Base-by-base conservation (phyloP, 2,888 invertebrate species). In the Macrosoma leucophasiata region DNA sequence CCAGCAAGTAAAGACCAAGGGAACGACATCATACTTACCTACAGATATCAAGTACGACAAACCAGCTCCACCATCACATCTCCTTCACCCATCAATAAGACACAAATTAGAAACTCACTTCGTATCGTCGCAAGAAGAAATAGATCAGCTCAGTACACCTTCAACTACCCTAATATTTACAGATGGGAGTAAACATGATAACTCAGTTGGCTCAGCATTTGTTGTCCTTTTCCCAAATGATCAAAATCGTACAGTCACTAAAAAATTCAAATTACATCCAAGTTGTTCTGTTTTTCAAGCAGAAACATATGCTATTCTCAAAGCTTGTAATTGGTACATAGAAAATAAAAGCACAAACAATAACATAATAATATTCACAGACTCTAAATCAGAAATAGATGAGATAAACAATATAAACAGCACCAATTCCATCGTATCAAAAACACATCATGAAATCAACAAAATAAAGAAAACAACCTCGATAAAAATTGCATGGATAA, bases 111-210 rank as follows among this genome's bases (percentile, higher is more conserved):
- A 12, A 3, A 18, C 10, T 18, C 2, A 9, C 2, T 8, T 2
- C 1, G 22, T 22, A 2, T 12, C 12, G 8, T 22, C 29, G 2
- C 29, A 15, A 12, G 22, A 10, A 1, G 23, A 31, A 15, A 30
- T 23, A 1, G 3, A 22, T 8, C 8, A 15, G 5, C n/a, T 21
- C 1, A 24, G 14, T 3, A 5, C 8, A 3, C n/a, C 3, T 1
- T 9, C 4, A 3, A 8, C 2, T 3, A 9, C 13, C 4, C 15
- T 10, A 11, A 24, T 36, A 2, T 36, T 10, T 4, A 36, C 36
- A 6, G 36, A 36, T 10, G 36, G 36, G 1, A 36, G 36, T 5
- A 36, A 36, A 12, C 24, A 32, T 1, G 22, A 23, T 8, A 12
- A 13, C 1, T 15, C 15, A 1, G 32, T 32, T 1, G 32, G 36